Base-by-base conservation (phyloP, 2,113 vertebrate species). In the Heterotis niloticus region DNA sequence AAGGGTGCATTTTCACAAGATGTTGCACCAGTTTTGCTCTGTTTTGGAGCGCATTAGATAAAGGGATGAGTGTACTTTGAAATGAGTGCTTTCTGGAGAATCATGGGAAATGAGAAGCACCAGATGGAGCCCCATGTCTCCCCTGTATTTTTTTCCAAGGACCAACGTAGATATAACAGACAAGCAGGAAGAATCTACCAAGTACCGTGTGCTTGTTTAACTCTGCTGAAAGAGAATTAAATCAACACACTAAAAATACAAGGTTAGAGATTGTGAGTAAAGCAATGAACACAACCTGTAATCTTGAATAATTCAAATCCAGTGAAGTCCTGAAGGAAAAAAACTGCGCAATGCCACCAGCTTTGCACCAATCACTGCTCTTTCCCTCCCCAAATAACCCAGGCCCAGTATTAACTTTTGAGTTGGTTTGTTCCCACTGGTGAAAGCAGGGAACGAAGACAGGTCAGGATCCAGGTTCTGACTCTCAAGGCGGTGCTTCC, bases 331-430 rank as follows among this genome's bases (percentile, higher is more conserved):
- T 59, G 44, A 26, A 26, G 7, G 34, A 44, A 44, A 44, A 44
- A 44, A 44, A 44, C 34, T 44, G 34, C 34, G 7, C 2, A 44
- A 44, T 7, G 7, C 34, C n/a, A n/a, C n/a, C n/a, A n/a, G n/a
- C n/a, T n/a, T 20, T 2, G 0, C 44, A 68, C 67, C 57, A 9
- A 62, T 14, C 24, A 26, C 26, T 24, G 28, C 23, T 44, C 71
- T 0, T 52, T 5, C 17, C 26, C 1, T 64, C 5, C 23, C 0
- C 87, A 87, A 62, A 62, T 62, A 20, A 62, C 0, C 4, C 14
- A 20, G 60, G 20, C 1, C 10, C 12, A 24, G 71, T 54, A 18
- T 86, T 92, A 87, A 98, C 97, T 93, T 98, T 83, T 95, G 96
- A 34, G 89, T 84, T 34, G 92, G 57, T 87, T 95, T 98, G 84